Percentiles rank a stretch among this genome's conserved stretches.
Conservation (phyloP, 2,113 vertebrate species). For the Toxotes jaculatrix region DNA sequence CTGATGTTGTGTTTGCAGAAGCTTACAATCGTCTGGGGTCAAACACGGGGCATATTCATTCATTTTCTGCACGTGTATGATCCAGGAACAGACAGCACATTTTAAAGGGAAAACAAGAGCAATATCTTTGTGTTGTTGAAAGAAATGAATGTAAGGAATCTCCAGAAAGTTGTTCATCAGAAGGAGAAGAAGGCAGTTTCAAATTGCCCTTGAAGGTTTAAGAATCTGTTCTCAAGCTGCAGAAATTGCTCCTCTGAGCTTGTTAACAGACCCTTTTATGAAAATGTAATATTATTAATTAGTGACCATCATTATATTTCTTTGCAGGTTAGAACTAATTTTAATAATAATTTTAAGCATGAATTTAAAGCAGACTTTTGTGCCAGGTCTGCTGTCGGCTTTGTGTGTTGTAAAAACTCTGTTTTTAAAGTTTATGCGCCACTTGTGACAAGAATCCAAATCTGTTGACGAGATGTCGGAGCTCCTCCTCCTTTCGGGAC, state of each 20-base stretch:
- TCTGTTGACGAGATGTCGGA: neutral
- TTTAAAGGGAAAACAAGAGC: neutral
- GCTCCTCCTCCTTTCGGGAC: conserved; percentile 22
- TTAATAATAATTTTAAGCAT: no score
- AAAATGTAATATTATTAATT: no score
- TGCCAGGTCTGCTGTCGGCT: neutral
- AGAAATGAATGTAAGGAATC: neutral
- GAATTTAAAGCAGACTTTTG: no score
- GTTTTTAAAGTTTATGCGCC: neutral
- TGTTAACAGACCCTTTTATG: no score
- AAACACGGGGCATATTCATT: neutral
- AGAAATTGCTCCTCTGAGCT: no score
- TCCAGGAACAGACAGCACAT: neutral
- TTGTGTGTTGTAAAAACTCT: neutral
- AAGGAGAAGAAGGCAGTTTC: no score
- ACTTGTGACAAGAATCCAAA: conserved; percentile 29
- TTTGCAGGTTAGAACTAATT: no score
- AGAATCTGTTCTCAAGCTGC: no score
- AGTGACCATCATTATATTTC: no score
- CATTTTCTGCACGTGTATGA: neutral
- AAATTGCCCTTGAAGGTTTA: no score
- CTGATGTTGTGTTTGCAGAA: neutral
- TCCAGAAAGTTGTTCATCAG: no score
- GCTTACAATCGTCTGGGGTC: neutral
- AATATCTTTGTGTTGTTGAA: neutral